These are phyloP conservation scores for Toxotes jaculatrix DNA, from an alignment of 2,113 vertebrate genomes.

Conservation along the genomic window DNA sequence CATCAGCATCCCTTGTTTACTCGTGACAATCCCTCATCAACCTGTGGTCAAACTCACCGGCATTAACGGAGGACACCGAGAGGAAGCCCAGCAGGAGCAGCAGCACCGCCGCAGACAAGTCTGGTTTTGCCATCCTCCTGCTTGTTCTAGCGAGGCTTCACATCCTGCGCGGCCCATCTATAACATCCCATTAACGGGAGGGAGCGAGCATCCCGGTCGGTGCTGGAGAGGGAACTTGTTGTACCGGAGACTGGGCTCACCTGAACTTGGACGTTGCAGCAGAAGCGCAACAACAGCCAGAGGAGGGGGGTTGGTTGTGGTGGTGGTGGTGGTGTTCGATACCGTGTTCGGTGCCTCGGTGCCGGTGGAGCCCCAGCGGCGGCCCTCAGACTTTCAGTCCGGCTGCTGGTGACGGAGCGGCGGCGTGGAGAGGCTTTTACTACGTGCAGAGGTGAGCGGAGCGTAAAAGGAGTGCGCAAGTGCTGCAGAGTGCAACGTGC, in stretches of 20 bases:
- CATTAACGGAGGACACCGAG: conserved; percentile 75
- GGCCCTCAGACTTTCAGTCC: conserved; percentile 7
- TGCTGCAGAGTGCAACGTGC: conserved; percentile 77
- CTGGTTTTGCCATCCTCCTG: conserved; percentile 82
- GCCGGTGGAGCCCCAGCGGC: conserved; percentile 15
- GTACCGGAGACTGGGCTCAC: conserved; percentile 57
- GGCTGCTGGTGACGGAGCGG: conserved; percentile 23
- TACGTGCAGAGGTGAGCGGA: conserved; percentile 48
- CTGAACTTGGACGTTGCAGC: conserved; percentile 68
- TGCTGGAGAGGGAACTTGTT: conserved; percentile 61
- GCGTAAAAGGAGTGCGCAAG: conserved; percentile 54
- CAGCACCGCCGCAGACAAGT: conserved; percentile 72
- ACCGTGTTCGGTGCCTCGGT: conserved; percentile 22
- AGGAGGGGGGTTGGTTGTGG: not conserved
- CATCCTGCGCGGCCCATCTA: conserved; percentile 81
- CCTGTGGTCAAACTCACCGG: conserved; percentile 81
- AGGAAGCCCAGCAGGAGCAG: conserved; percentile 80
- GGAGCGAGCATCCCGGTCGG: conserved; percentile 49
- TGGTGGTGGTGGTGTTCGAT: conserved; percentile 7
- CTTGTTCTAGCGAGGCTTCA: conserved; percentile 79
- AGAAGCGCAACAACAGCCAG: conserved; percentile 51
- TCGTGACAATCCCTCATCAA: conserved; percentile 21
- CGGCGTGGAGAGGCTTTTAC: conserved; percentile 43
- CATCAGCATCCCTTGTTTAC: conserved; percentile 10
- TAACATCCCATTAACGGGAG: conserved; percentile 76